Conservation (phyloP, 2,888 invertebrate species). For the Arctia plantaginis region DNA sequence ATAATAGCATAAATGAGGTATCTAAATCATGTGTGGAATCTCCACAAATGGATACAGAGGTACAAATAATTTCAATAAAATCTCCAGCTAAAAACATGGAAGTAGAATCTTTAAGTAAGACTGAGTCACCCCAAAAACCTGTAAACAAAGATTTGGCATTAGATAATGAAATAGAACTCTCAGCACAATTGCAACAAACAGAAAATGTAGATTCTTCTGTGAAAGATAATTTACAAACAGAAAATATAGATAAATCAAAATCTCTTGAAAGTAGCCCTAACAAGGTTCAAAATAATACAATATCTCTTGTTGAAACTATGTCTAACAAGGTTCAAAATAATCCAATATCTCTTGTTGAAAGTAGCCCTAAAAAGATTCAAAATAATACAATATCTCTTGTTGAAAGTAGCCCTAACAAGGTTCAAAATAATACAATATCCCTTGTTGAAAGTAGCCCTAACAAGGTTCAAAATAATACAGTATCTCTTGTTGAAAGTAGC, state of each 20-base stretch:
- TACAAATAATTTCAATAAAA: slow-evolving; percentile 20
- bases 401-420: slow-evolving; percentile 8
- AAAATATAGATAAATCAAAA: slow-evolving; percentile 27
- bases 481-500: slow-evolving; percentile 10
- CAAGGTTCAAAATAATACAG: neutral
- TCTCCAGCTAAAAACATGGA: slow-evolving; percentile 18
- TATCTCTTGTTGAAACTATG: slow-evolving; percentile 8
- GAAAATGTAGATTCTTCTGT: slow-evolving; percentile 59
- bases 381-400: slow-evolving; percentile 2
- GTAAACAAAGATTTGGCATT: slow-evolving; percentile 27
- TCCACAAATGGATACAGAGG: slow-evolving; percentile 17
- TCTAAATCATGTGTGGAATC: slow-evolving; percentile 15
- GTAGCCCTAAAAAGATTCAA: slow-evolving; percentile 2
- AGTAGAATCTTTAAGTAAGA: slow-evolving; percentile 36
- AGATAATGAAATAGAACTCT: slow-evolving; percentile 25
- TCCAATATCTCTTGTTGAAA: neutral
- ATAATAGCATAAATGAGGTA: slow-evolving; percentile 20
- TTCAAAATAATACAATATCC: neutral
- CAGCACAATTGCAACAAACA: slow-evolving; percentile 37
- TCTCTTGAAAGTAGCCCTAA: slow-evolving; percentile 10
- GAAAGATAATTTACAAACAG: slow-evolving; percentile 37
- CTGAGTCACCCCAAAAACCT: slow-evolving; percentile 40
- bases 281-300: neutral
- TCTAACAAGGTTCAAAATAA: slow-evolving; percentile 12
- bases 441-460: slow-evolving; percentile 7